Evolutionary conservation across 2,113 vertebrate species (phyloP).

Genomic region (Callopanchax toddi): DNA sequence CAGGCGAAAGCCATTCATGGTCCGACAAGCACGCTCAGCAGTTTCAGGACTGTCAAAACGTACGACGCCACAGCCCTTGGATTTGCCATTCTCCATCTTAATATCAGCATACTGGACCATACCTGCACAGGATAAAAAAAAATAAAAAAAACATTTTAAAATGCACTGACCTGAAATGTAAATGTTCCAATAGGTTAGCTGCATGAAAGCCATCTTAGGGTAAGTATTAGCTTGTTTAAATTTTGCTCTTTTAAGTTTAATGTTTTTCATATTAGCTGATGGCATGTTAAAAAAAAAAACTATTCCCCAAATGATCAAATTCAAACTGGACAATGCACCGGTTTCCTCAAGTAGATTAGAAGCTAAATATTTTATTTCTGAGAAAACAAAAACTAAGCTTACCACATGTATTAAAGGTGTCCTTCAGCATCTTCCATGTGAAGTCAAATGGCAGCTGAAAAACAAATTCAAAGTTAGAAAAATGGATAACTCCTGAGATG

Average conservation of each 20-base stretch:
- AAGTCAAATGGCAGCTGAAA: constrained; percentile 96
- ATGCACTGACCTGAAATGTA: not conserved
- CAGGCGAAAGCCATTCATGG: constrained; percentile 96
- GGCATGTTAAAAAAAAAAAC: no score
- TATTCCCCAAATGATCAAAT: not conserved
- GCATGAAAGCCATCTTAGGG: no score
- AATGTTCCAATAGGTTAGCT: not conserved
- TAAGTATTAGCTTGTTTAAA: not conserved
- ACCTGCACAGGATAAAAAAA: constrained; percentile 72
- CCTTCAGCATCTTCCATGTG: constrained; percentile 98
- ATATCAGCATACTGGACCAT: constrained; percentile 97
- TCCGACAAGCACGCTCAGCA: constrained; percentile 91
- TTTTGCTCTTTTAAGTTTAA: not conserved
- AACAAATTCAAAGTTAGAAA: constrained; percentile 5
- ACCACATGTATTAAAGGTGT: constrained; percentile 97
- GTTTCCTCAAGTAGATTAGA: not conserved
- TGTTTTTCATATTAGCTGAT: no score
- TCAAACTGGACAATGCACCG: not conserved
- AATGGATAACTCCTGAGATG: not conserved
- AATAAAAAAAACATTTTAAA: not conserved
- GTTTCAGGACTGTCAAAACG: constrained; percentile 94
- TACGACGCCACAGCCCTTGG: constrained; percentile 97
- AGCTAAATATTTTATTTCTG: not conserved
- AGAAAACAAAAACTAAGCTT: constrained; percentile 59
- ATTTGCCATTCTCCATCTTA: constrained; percentile 98